Evolutionary conservation across 2,113 vertebrate genomes (phyloP).

Genomic region (Empidonax traillii): DNA sequence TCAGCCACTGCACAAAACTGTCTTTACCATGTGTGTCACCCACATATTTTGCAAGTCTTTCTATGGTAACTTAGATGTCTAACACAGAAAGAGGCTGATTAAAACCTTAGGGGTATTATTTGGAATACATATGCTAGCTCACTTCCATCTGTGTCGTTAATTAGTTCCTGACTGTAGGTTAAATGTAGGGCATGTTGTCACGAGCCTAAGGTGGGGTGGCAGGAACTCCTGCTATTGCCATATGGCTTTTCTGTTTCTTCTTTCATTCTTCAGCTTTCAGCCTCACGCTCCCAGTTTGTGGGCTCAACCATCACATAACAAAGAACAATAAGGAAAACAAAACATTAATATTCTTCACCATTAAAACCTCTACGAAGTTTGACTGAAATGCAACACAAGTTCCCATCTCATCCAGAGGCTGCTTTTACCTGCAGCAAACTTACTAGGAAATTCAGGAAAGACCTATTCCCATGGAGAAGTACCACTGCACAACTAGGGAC

Average conservation of each 20-base stretch:
- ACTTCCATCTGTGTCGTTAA: constrained; percentile 67
- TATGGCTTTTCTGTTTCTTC: constrained; percentile 46
- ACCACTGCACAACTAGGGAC: background rate
- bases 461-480: background rate
- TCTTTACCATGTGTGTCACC: background rate
- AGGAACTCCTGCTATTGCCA: constrained; percentile 65
- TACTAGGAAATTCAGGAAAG: background rate
- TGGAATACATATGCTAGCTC: constrained; percentile 56
- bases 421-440: background rate
- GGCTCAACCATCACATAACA: background rate
- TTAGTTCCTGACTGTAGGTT: constrained; percentile 69
- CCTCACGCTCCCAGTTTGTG: constrained; percentile 13
- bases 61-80: background rate
- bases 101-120: constrained; percentile 52
- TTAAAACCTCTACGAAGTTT: background rate
- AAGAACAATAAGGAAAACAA: background rate
- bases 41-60: background rate
- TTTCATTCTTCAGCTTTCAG: constrained; percentile 30
- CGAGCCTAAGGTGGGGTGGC: constrained; percentile 56
- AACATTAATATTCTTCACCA: background rate
- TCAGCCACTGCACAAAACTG: background rate
- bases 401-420: background rate
- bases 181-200: constrained; percentile 68
- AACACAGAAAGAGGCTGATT: constrained; percentile 43
- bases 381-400: background rate